Conservation (phyloP, 2,888 invertebrate genomes). For the Schrankia costaestrigalis region DNA sequence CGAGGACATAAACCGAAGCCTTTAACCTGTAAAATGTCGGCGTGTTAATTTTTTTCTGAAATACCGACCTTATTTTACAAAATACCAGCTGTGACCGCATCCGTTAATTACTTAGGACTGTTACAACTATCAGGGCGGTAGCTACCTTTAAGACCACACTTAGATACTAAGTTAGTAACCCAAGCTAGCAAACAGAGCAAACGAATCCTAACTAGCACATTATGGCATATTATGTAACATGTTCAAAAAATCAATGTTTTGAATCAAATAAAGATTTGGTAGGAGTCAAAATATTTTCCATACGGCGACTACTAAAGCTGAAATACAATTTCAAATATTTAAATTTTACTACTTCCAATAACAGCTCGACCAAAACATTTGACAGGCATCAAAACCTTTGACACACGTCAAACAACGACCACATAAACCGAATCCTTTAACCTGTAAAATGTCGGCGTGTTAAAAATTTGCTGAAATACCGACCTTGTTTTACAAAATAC, state of each 20-base stretch:
- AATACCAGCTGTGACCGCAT: slow-evolving; percentile 15
- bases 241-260: too few species aligned
- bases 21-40: slow-evolving; percentile 2
- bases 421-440: not conserved
- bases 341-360: too few species aligned
- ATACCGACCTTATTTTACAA: slow-evolving; percentile 21
- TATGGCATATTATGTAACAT: too few species aligned
- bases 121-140: slow-evolving; percentile 29
- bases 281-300: too few species aligned
- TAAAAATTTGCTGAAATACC: slow-evolving; percentile 19
- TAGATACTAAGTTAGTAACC: too few species aligned
- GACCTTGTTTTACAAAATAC: slow-evolving; percentile 20
- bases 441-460: slow-evolving; percentile 3
- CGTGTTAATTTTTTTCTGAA: slow-evolving; percentile 14
- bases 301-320: too few species aligned
- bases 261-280: too few species aligned
- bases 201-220: too few species aligned
- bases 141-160: too few species aligned
- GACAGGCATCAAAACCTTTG: slow-evolving; percentile 5
- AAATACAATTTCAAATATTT: too few species aligned
- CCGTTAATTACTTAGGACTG: slow-evolving; percentile 22
- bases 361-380: too few species aligned
- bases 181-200: too few species aligned
- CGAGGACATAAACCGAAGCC: slow-evolving; percentile 5
- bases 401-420: slow-evolving; percentile 9